Conservation (phyloP, 2,797 vertebrate species). For the Remorina albescens region DNA sequence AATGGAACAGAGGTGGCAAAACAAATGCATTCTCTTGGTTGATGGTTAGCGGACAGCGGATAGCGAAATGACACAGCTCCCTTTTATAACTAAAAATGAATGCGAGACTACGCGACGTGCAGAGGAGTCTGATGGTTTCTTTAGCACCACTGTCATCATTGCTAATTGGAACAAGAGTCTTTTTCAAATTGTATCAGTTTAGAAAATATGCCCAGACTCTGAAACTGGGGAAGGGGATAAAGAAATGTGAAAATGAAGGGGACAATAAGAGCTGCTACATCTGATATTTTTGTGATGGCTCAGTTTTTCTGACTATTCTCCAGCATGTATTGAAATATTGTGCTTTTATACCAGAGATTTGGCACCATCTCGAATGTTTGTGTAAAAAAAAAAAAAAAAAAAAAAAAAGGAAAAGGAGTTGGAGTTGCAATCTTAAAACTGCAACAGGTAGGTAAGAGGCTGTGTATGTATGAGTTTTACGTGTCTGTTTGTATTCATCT, state of each 20-base stretch:
- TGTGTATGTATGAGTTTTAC: constrained; percentile 6
- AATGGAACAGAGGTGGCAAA: not conserved
- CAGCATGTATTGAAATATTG: not conserved
- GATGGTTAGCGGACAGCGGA: not conserved
- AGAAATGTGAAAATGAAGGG: not conserved
- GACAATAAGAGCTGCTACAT: not conserved
- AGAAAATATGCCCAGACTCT: not conserved
- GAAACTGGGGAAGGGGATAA: not conserved
- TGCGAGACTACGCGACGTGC: not conserved
- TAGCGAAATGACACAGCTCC: not conserved
- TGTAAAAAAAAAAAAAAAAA: too few species aligned
- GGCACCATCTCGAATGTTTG: constrained; percentile 10
- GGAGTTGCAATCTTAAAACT: constrained; percentile 1
- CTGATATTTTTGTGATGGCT: not conserved
- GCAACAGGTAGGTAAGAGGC: not conserved
- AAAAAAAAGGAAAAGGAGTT: too few species aligned
- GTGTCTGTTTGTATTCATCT: constrained; percentile 22
- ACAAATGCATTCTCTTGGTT: not conserved
- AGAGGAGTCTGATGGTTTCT: not conserved
- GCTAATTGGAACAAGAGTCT: not conserved
- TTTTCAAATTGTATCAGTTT: not conserved
- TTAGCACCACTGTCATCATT: not conserved
- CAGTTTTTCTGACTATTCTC: constrained; percentile 1
- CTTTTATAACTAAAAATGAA: constrained; percentile 11
- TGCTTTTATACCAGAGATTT: not conserved